Evolutionary conservation across 2,113 vertebrate genomes (phyloP).

Genomic region (Paedocypris sp.): DNA sequence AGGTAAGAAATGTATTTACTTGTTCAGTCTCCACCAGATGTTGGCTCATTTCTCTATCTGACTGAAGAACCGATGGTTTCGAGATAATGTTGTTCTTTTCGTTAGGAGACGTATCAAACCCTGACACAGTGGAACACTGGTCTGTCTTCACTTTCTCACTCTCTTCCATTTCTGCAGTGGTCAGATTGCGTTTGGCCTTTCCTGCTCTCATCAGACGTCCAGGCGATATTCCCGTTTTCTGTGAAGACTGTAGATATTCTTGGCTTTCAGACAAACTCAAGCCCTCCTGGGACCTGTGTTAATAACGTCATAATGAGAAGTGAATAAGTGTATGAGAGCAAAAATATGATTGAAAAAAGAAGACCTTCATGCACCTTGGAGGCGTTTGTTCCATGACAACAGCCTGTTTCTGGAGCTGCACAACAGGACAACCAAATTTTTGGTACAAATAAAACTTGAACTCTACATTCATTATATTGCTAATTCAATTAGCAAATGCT

Average conservation of each 20-base stretch:
- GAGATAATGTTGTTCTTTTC: background rate
- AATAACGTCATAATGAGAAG: background rate
- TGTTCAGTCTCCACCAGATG: no score
- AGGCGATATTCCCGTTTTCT: background rate
- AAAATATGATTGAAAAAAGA: background rate
- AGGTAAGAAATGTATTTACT: no score
- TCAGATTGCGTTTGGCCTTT: background rate
- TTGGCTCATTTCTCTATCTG: background rate
- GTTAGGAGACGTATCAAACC: background rate
- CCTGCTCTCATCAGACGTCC: background rate
- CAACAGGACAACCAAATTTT: background rate
- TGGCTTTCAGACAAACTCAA: background rate
- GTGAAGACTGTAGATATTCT: background rate
- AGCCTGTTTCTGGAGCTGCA: slow-evolving; percentile 16
- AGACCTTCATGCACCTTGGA: slow-evolving; percentile 10
- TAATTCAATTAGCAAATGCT: no score
- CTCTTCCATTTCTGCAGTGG: background rate
- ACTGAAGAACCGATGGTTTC: background rate
- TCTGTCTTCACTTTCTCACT: background rate
- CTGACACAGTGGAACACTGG: background rate
- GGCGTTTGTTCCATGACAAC: slow-evolving; percentile 28
- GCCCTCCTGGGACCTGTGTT: background rate
- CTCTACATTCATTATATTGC: no score
- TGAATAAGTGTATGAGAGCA: background rate
- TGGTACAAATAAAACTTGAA: no score